Base-by-base conservation (phyloP, 2,113 vertebrate genomes). In the Tragulus kanchil region DNA sequence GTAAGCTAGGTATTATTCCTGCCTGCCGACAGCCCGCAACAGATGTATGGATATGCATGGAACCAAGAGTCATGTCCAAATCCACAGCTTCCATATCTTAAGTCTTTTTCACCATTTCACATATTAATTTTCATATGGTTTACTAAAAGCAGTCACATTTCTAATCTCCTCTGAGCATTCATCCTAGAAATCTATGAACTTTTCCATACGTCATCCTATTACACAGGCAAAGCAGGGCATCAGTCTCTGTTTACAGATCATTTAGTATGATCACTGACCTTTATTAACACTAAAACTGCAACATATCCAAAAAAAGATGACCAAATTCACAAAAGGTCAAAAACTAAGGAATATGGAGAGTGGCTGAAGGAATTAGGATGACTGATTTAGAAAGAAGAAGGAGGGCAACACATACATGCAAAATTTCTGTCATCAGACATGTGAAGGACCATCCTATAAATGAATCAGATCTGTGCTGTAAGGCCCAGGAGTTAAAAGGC, bases 121-220 rank as follows among this genome's bases (percentile, higher is more conserved):
- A 92, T 77, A 81, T 89, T 89, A 54, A 89, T 86, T 89, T 93
- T 77, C 87, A 93, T 65, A 87, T 10, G 50, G 11, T 62, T 86
- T 92, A 79, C 54, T 71, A 88, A 56, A 28, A 89, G 48, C 7
- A 61, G 42, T 73, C 69, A 61, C 21, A 96, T 81, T 87, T 96
- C 84, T 89, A 61, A 94, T 42, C 17, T 87, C 10, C n/a, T 93
- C 25, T 73, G 81, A 84, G 6, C 56, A 82, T 64, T 69, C 52
- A 75, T 61, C 58, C 48, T 21, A 4, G 23, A 96, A 93, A 90
- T 75, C 94, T 87, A 89, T 45, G 7, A 79, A 58, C 8, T 64
- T 75, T 95, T 25, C 73, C 79, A 26, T 45, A 56, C 79, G 42
- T 89, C 61, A 58, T 86, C 42, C 71, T 71, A 25, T 45, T 61